Evolutionary conservation across 37 sponge, comb jelly and placozoan species (phyloP).

Genomic region (Crambe crambe): DNA sequence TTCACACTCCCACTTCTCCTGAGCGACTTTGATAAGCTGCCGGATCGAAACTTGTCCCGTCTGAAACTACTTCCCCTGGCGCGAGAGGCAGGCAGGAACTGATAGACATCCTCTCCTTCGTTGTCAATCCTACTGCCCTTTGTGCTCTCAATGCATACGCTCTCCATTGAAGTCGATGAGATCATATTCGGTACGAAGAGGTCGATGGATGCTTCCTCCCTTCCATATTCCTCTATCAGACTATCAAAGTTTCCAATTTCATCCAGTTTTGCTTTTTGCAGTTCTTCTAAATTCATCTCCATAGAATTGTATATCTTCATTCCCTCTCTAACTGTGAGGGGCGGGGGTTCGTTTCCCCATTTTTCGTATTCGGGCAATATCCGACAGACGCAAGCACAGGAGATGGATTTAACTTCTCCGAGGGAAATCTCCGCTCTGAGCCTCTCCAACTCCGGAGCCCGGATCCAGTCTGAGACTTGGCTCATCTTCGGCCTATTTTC

Average conservation of each 20-base stretch:
- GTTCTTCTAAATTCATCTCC: neutral
- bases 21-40: too few relatives aligned
- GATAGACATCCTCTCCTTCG: slow-evolving; percentile 15
- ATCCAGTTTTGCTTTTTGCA: neutral
- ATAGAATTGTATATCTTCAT: neutral
- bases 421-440: slow-evolving; percentile 51
- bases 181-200: neutral
- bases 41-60: too few relatives aligned
- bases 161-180: slow-evolving; percentile 1
- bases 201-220: neutral
- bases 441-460: slow-evolving; percentile 55
- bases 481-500: slow-evolving; percentile 60
- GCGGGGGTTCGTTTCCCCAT: neutral
- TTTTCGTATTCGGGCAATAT: slow-evolving; percentile 52
- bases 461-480: slow-evolving; percentile 34
- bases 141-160: slow-evolving; percentile 9
- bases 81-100: slow-evolving; percentile 4
- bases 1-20: neutral
- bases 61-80: neutral
- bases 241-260: neutral
- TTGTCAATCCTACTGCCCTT: neutral
- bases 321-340: neutral
- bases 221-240: neutral
- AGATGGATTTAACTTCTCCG: slow-evolving; percentile 47
- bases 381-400: slow-evolving; percentile 67